Evolutionary conservation across 2,888 invertebrate species (phyloP).

Genomic region (Rotaria magnacalcarata): DNA sequence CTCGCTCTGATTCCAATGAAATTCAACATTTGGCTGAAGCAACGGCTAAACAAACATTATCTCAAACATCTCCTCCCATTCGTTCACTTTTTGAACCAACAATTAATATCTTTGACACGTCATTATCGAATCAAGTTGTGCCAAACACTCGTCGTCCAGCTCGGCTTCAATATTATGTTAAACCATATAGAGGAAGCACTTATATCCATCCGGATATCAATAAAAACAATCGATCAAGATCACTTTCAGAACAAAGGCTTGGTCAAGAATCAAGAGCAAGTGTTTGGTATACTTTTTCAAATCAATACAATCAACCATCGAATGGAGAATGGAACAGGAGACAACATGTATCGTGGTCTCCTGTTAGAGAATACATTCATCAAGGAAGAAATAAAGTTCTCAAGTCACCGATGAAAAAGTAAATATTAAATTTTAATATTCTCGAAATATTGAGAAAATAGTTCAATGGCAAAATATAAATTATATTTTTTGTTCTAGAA

Average conservation of each 20-base stretch:
- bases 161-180: background rate
- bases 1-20: background rate
- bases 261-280: background rate
- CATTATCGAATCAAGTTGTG: too few relatives aligned
- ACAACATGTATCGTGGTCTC: conserved; percentile 33
- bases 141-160: background rate
- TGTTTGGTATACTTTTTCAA: background rate
- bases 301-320: background rate
- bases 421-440: background rate
- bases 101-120: background rate
- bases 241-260: background rate
- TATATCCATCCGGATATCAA: background rate
- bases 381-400: background rate
- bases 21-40: background rate
- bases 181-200: background rate
- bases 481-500: background rate
- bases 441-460: background rate
- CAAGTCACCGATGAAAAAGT: background rate
- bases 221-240: background rate
- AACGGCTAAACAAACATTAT: background rate
- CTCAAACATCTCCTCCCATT: background rate
- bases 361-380: conserved; percentile 7
- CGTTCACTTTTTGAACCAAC: background rate
- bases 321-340: background rate
- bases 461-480: too few relatives aligned